A percentile compares a stretch with the other conserved stretches of the same genome.
Conservation (phyloP, 2,113 vertebrate genomes). For the Cyphomyrus plagiostoma region DNA sequence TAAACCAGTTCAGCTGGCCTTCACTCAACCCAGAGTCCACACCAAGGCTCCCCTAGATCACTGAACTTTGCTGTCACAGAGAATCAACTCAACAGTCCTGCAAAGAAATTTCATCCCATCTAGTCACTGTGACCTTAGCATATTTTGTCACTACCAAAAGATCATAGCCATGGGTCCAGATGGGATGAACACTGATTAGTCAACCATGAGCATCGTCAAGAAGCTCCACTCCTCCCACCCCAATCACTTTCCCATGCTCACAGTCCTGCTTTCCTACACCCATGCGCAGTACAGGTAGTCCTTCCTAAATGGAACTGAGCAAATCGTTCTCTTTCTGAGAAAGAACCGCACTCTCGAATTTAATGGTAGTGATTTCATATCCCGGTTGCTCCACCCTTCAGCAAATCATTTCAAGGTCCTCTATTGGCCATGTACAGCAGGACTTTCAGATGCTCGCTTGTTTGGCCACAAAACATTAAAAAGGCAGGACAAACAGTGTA, state of each 20-base stretch:
- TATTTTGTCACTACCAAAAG: not conserved
- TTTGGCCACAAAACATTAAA: not conserved
- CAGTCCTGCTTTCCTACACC: not conserved
- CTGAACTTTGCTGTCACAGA: not conserved
- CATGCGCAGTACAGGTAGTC: not conserved
- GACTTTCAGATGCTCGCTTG: not conserved
- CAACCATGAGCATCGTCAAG: not conserved
- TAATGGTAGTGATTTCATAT: not conserved
- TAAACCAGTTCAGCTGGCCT: not conserved
- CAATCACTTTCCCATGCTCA: not conserved
- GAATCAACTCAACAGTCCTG: not conserved
- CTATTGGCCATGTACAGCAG: not conserved
- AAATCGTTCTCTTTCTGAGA: not conserved
- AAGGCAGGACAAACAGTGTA: not conserved
- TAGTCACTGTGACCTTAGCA: not conserved
- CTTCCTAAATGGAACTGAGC: not conserved
- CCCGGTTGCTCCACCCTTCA: not conserved
- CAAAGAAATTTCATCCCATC: not conserved
- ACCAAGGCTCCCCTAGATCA: not conserved
- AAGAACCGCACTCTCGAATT: not conserved
- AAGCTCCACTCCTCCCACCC: not conserved
- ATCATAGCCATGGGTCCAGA: not conserved
- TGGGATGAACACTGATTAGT: not conserved
- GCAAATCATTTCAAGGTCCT: not conserved
- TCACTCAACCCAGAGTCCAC: not conserved